Conservation (phyloP, 2,113 vertebrate species). For the Chelonoidis abingdonii region DNA sequence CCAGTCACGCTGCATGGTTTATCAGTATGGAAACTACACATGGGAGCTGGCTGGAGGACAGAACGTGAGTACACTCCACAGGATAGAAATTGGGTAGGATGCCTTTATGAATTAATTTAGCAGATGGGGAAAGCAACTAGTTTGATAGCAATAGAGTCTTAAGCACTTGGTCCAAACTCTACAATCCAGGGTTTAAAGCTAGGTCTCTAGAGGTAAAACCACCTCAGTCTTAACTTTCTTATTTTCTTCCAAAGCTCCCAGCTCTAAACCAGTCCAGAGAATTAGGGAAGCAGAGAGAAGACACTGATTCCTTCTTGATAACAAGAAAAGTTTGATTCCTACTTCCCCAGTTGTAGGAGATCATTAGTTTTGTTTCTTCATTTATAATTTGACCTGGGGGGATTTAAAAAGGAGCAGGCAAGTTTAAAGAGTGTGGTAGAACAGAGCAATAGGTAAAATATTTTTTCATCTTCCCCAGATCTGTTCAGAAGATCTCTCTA, state of each 20-base stretch:
- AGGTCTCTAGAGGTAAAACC: neutral
- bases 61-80: slow-evolving; percentile 77
- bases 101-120: neutral
- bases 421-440: neutral
- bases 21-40: slow-evolving; percentile 92
- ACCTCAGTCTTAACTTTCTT: neutral
- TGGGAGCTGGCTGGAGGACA: slow-evolving; percentile 93
- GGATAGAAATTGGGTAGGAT: neutral
- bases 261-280: neutral
- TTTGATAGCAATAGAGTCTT: neutral
- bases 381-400: neutral
- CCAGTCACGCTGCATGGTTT: slow-evolving; percentile 93
- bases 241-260: neutral
- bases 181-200: neutral
- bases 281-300: neutral
- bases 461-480: neutral
- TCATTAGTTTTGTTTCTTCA: neutral
- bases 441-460: neutral
- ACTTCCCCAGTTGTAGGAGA: neutral
- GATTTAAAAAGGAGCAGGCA: neutral
- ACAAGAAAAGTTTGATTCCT: neutral
- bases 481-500: neutral
- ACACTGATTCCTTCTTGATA: neutral
- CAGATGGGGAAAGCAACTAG: neutral
- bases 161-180: neutral